Base-by-base conservation (phyloP, 2,113 vertebrate genomes). In the Paradoxurus hermaphroditus region DNA sequence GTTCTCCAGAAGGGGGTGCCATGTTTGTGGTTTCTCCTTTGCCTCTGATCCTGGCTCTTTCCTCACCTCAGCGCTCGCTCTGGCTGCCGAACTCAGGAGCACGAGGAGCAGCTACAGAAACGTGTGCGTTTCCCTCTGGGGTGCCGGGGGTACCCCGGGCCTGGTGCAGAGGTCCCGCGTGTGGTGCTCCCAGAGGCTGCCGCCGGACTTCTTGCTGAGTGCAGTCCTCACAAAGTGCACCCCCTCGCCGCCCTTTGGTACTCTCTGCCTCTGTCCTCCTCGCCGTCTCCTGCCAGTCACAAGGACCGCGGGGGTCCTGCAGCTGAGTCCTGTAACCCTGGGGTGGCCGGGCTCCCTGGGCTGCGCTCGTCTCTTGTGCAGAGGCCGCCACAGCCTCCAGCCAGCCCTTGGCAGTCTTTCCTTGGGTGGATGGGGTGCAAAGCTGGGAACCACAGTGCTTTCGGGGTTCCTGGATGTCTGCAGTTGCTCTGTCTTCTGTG, bases 141-240 rank as follows among this genome's bases (percentile, higher is more conserved):
- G 36, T 27, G 9, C 39, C 3, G 18, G 25, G 25, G 41, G 11
- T 23, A 7, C 68, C 27, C 36, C 10, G 4, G 14, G 2, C 11
- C 68, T 0, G 18, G 49, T 10, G 27, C 5, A 3, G n/a, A 12
- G 5, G 59, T 31, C 1, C 10, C 25, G 8, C 23, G 16, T 6
- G 27, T 21, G 59, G 82, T 7, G 63, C 59, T 63, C 59, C 59
- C 29, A 31, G 29, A 65, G 29, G 29, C 19, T 85, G 3, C 18
- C 5, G 27, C 39, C 14, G 56, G 59, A 21, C 82, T 31, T 31
- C 27, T 34, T 44, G 39, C 39, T 21, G 56, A 46, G 8, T 12
- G 1, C n/a, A 29, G 86, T 9, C 10, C 7, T 16, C 34, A 9
- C 73, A 44, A 49, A 27, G 5, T 27, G 8, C 41, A 12, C 29